phyloP scores from a whole-genome alignment of 2,888 invertebrate species.

The Sicus ferrugineus region DNA sequence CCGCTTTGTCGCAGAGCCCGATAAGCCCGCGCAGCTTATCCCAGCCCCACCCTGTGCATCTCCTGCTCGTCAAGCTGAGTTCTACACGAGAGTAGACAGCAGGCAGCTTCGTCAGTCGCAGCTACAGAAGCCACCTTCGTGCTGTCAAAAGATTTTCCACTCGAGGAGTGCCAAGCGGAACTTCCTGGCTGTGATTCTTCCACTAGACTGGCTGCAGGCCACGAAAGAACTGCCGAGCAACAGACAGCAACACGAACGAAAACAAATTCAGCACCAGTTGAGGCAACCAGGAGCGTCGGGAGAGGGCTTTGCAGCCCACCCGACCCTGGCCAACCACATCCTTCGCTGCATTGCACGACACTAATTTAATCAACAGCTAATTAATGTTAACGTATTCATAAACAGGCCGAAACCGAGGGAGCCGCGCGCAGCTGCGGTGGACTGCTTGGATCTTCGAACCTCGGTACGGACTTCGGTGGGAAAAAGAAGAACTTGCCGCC shows the following conservation, averaged over 20 bases:
- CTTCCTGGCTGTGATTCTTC: conserved; percentile 36
- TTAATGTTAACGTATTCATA: conserved; percentile 60
- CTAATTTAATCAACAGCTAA: conserved; percentile 62
- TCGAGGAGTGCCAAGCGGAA: conserved; percentile 52
- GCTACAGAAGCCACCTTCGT: background rate
- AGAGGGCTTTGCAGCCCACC: conserved; percentile 17
- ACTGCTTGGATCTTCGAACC: too few species aligned
- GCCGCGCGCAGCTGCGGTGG: background rate
- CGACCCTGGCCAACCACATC: background rate
- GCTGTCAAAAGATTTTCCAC: conserved; percentile 53
- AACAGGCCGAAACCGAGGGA: conserved; percentile 44
- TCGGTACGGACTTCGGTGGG: too few species aligned
- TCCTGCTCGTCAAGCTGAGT: too few species aligned
- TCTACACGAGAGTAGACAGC: too few species aligned
- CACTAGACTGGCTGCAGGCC: conserved; percentile 36
- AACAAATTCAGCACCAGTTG: background rate
- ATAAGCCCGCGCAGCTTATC: conserved; percentile 17
- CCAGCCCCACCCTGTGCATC: background rate
- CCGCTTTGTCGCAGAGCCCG: background rate
- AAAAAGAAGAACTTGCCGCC: too few species aligned
- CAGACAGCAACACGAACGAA: conserved; percentile 9
- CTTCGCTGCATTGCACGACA: conserved; percentile 38
- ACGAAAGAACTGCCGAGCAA: conserved; percentile 15
- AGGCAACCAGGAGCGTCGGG: conserved; percentile 18
- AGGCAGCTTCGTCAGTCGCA: background rate